Evolutionary conservation across 2,113 vertebrate genomes (phyloP), one percentile per base, ranked within the genome.

Genomic region (Pachyramphus minor): DNA sequence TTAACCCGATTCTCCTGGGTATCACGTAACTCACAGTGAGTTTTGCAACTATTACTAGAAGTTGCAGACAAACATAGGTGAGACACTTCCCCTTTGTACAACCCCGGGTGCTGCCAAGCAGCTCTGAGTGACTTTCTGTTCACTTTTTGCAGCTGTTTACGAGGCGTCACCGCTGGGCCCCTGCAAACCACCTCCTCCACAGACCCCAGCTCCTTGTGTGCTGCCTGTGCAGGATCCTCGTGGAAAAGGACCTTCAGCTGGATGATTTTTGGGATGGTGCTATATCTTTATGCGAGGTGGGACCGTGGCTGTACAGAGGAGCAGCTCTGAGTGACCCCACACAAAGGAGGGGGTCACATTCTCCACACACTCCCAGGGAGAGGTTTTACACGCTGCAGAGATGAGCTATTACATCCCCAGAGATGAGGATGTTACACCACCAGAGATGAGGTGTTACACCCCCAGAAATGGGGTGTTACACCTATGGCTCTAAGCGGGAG

Each of bases 241-340:
- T 25, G 19, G 3, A 7, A 12, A 4, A 64, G n/a, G 9, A 22
- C 7, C 47, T 10, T 6, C 50, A 6, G 60, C 45, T 37, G 2
- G 0, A 2, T 1, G n/a, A 3, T 22, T 52, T 53, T 5, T 4
- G 24, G 5, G 71, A 11, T 4, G n/a, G 45, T 59, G 9, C 14
- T 8, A 0, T 0, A 8, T 1, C 11, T 20, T 24, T 9, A 1
- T 11, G 52, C 2, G 33, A 12, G 82, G 5, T 5, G 52, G 20
- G 31, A 10, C 9, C 6, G 0, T 0, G 27, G 6, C 5, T 23
- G 9, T 4, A 1, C 0, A 18, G 56, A 71, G 39, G 10, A 71
- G 41, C 68, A 18, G 58, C 62, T 52, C 27, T 0, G 14, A 31
- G 42, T 5, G 56, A 6, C 56, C 28, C 37, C 41, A 5, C 1